Evolutionary conservation across 1,140 invertebrate genomes (phyloP).

Genomic region (Papilio glaucus): DNA sequence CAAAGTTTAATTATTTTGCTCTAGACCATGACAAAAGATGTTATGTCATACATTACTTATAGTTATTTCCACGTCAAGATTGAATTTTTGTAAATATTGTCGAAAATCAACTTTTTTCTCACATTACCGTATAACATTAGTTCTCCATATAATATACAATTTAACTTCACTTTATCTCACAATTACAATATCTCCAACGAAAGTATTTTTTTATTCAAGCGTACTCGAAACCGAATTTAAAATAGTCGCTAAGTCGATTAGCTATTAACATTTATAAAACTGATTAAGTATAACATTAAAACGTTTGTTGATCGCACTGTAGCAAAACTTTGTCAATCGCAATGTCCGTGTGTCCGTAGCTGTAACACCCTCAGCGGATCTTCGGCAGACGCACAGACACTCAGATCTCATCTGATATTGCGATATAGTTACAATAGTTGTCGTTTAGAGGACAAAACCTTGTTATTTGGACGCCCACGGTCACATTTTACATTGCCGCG

Average conservation of each 20-base stretch:
- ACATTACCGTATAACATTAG: no score
- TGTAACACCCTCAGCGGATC: slow-evolving; percentile 49
- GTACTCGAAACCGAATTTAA: no score
- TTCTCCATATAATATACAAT: no score
- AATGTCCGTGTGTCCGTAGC: slow-evolving; percentile 44
- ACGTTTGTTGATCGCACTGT: neutral
- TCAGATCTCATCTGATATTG: slow-evolving; percentile 61
- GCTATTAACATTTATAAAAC: neutral
- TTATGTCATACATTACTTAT: no score
- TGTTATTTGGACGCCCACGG: slow-evolving; percentile 73
- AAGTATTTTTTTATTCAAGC: no score
- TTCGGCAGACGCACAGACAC: slow-evolving; percentile 62
- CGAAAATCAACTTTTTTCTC: no score
- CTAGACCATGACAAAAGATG: no score
- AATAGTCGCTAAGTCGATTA: neutral
- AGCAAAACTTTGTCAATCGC: neutral
- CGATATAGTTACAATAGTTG: slow-evolving; percentile 74
- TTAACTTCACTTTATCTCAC: no score
- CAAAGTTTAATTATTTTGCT: no score
- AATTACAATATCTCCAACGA: no score
- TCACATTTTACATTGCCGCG: slow-evolving; percentile 58
- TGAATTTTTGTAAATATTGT: no score
- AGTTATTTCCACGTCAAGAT: no score
- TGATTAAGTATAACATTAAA: neutral
- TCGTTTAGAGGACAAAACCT: slow-evolving; percentile 77